Conservation (phyloP, 2,888 invertebrate genomes). For the Lasioglossum marginatum region DNA sequence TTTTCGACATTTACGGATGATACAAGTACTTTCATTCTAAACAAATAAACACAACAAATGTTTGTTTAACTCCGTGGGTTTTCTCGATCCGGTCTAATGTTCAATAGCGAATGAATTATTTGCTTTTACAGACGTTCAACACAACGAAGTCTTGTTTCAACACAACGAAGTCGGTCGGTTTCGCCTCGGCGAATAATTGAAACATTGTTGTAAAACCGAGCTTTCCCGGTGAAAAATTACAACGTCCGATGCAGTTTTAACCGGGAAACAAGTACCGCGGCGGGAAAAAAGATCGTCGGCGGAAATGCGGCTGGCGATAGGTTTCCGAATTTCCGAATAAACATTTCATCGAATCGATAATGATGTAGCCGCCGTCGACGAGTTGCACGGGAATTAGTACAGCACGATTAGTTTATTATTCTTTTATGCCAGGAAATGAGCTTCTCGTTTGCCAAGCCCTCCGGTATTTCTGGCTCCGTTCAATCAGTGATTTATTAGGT, state of each 20-base stretch:
- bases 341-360: conserved; percentile 71
- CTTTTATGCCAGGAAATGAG: conserved; percentile 78
- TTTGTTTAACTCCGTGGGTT: no score
- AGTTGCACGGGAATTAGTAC: conserved; percentile 68
- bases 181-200: background rate
- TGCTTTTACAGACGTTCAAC: background rate
- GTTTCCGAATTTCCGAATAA: conserved; percentile 60
- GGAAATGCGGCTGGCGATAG: conserved; percentile 30
- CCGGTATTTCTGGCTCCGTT: conserved; percentile 66
- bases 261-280: background rate
- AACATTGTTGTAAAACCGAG: background rate
- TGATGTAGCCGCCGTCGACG: conserved; percentile 56
- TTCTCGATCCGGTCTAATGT: background rate
- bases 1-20: no score
- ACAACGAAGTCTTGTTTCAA: background rate
- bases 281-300: conserved; percentile 16
- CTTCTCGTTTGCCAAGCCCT: conserved; percentile 63
- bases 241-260: background rate
- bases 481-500: conserved; percentile 79
- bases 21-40: no score
- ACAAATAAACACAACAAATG: no score
- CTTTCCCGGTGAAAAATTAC: background rate
- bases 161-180: no score
- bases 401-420: conserved; percentile 74
- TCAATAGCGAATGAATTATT: background rate